A percentile compares a stretch with the other conserved stretches of the same genome.
These are phyloP conservation scores for Caenorhabditis zanzibari DNA, from an alignment of 2,888 invertebrate species.

Conservation along the genomic window DNA sequence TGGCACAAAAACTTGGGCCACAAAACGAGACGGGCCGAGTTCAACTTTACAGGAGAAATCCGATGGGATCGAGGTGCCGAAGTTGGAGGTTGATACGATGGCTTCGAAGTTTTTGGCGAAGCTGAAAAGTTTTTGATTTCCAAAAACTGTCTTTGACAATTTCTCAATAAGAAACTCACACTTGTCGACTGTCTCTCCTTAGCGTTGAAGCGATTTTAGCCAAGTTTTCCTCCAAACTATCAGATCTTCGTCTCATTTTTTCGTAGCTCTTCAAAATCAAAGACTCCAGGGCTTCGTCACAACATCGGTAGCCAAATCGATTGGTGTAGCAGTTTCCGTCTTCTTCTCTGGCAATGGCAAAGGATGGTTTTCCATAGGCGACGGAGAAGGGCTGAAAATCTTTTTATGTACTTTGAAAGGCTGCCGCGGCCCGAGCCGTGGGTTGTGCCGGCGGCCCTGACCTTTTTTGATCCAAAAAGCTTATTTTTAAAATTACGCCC, in stretches of 20 bases:
- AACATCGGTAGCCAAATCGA: constrained; percentile 67
- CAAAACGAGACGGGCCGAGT: constrained; percentile 52
- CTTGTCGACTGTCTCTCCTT: constrained; percentile 65
- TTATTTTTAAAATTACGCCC: no score
- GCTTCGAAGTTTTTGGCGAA: constrained; percentile 74
- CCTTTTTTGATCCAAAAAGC: no score
- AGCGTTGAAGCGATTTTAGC: constrained; percentile 59
- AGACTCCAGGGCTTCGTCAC: constrained; percentile 68
- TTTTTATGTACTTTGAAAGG: no score
- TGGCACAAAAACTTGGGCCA: constrained; percentile 51
- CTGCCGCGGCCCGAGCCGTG: no score
- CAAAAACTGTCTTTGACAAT: neutral
- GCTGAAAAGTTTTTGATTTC: constrained; percentile 45
- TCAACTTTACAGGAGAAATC: constrained; percentile 75
- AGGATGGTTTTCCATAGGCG: constrained; percentile 51
- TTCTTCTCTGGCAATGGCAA: constrained; percentile 48
- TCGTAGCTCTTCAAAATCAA: constrained; percentile 70
- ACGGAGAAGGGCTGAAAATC: constrained; percentile 45
- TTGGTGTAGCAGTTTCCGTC: constrained; percentile 55
- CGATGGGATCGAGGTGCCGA: constrained; percentile 68
- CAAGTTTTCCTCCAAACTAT: constrained; percentile 42
- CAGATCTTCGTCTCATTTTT: constrained; percentile 53
- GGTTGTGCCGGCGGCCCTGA: no score
- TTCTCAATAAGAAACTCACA: constrained; percentile 52
- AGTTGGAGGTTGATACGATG: constrained; percentile 69